Evolutionary conservation across 2,113 vertebrate species (phyloP).

Genomic region (Stigmatopora argus): DNA sequence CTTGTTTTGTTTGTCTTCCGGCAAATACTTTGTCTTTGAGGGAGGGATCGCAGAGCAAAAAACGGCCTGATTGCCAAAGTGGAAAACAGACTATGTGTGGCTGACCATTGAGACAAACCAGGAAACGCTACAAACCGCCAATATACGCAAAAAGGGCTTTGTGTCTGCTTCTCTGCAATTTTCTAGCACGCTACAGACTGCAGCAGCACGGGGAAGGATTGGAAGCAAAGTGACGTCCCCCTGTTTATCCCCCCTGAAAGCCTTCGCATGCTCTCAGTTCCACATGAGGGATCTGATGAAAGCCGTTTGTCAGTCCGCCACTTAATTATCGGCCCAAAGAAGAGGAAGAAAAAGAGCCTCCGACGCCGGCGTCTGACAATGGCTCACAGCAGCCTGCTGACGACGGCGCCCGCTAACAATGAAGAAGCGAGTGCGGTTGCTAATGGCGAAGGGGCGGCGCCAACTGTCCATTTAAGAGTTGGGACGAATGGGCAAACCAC

Average conservation of each 20-base stretch:
- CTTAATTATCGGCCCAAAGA: conserved; percentile 71
- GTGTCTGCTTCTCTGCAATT: conserved; percentile 33
- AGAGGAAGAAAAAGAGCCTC: conserved; percentile 60
- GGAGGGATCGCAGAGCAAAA: conserved; percentile 29
- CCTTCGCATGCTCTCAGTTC: conserved; percentile 74
- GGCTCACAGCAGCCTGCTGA: conserved; percentile 60
- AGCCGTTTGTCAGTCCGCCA: conserved; percentile 72
- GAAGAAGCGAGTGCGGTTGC: conserved; percentile 48
- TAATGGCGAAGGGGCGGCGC: conserved; percentile 54
- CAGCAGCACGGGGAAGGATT: conserved; percentile 57
- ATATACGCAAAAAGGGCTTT: conserved; percentile 23
- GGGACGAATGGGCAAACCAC: conserved; percentile 46
- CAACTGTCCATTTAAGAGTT: conserved; percentile 55
- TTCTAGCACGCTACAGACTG: conserved; percentile 38
- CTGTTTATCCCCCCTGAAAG: conserved; percentile 71
- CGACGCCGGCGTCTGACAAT: conserved; percentile 61
- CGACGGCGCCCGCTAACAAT: conserved; percentile 60
- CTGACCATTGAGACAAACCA: conserved; percentile 34
- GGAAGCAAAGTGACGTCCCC: conserved; percentile 68
- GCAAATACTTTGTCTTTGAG: conserved; percentile 9
- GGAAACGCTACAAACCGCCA: conserved; percentile 26
- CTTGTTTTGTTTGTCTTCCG: neutral
- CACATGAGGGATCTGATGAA: conserved; percentile 77
- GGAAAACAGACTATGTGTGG: conserved; percentile 18
- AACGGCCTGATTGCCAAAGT: conserved; percentile 41